Percentiles rank a stretch among this genome's conserved stretches.
These are phyloP conservation scores for Cephus cinctus DNA, from an alignment of 1,140 invertebrate species.

Conservation along the genomic window DNA sequence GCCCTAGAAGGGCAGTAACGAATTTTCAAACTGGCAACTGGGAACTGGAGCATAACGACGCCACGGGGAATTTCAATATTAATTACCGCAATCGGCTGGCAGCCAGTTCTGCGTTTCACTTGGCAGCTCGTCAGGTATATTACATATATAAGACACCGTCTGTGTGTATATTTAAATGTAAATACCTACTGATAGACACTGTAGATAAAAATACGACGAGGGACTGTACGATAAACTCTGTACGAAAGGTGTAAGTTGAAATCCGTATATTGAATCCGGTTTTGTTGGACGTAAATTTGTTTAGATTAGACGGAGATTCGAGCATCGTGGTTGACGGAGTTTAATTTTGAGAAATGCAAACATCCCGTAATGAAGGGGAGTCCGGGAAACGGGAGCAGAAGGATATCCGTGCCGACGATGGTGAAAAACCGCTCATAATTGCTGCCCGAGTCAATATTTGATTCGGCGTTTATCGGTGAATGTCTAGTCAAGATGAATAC, in stretches of 20 bases:
- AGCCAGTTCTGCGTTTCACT: too few species aligned
- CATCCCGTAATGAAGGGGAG: constrained; percentile 37
- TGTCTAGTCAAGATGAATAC: constrained; percentile 12
- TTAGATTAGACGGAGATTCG: constrained; percentile 28
- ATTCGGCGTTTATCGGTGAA: constrained; percentile 30
- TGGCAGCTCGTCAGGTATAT: not conserved
- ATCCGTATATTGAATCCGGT: not conserved
- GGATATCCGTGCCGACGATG: constrained; percentile 19
- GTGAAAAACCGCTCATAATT: constrained; percentile 39
- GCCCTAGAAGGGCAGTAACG: not conserved
- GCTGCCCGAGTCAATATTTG: constrained; percentile 35
- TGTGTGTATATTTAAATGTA: too few species aligned
- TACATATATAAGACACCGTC: too few species aligned
- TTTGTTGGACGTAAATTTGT: constrained; percentile 32
- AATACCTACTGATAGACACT: too few species aligned
- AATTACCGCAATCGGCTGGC: too few species aligned
- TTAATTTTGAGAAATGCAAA: constrained; percentile 42
- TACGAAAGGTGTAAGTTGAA: too few species aligned
- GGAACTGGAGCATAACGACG: too few species aligned
- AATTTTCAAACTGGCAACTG: constrained; percentile 14
- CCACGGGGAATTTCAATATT: not conserved
- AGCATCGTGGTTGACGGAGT: constrained; percentile 17
- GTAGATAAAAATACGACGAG: too few species aligned
- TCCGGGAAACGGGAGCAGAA: constrained; percentile 24
- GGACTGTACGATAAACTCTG: too few species aligned